These are phyloP conservation scores for Trissolcus basalis DNA, from an alignment of 1,140 invertebrate species.

Conservation along the genomic window DNA sequence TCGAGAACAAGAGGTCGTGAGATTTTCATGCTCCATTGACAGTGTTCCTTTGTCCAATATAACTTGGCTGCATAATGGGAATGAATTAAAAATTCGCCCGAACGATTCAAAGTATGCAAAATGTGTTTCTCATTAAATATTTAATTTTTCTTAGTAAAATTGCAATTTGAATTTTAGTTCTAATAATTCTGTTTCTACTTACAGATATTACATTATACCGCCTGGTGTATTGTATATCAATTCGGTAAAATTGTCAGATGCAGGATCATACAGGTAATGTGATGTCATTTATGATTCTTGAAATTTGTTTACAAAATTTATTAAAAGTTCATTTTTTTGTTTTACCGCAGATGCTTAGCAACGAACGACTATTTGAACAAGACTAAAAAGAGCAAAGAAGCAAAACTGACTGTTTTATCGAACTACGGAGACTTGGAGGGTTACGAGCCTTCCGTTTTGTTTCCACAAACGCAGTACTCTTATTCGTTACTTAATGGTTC, in stretches of 20 bases:
- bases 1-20: slow-evolving; percentile 74
- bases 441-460: slow-evolving; percentile 50
- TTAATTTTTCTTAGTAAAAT: too few relatives aligned
- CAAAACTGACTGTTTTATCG: slow-evolving; percentile 73
- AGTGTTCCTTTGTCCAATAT: slow-evolving; percentile 77
- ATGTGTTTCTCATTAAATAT: too few relatives aligned
- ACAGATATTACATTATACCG: slow-evolving; percentile 75
- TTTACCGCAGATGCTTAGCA: slow-evolving; percentile 74
- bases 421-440: slow-evolving; percentile 36
- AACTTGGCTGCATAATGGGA: slow-evolving; percentile 77
- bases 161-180: too few relatives aligned
- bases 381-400: slow-evolving; percentile 75
- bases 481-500: slow-evolving; percentile 69
- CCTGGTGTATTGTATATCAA: slow-evolving; percentile 79
- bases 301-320: too few relatives aligned
- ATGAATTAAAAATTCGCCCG: slow-evolving; percentile 69
- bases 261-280: slow-evolving; percentile 78
- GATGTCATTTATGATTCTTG: too few relatives aligned
- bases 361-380: slow-evolving; percentile 75
- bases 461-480: slow-evolving; percentile 68
- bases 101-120: slow-evolving; percentile 68
- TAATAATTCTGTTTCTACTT: too few relatives aligned
- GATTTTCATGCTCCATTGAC: slow-evolving; percentile 77
- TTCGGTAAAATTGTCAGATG: slow-evolving; percentile 76
- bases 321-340: slow-evolving; percentile 22